Conservation (phyloP, 2,797 vertebrate genomes). For the Phoxinus dragarum region DNA sequence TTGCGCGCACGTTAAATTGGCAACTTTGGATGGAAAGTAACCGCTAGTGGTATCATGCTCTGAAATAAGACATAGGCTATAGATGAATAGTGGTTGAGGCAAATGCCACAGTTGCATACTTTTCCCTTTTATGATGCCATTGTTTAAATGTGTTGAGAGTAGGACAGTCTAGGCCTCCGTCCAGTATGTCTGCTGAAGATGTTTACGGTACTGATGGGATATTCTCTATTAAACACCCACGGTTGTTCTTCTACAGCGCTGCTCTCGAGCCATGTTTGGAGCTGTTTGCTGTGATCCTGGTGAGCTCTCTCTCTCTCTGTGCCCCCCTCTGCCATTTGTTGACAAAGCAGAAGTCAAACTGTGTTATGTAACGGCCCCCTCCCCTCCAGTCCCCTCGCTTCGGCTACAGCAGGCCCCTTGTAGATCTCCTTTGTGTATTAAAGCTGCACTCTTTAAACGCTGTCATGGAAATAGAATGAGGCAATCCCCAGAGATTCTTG, state of each 20-base stretch:
- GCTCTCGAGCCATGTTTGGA: slow-evolving; percentile 81
- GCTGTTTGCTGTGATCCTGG: slow-evolving; percentile 73
- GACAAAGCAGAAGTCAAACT: slow-evolving; percentile 80
- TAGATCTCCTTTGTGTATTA: slow-evolving; percentile 69
- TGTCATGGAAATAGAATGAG: slow-evolving; percentile 60
- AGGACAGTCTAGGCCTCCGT: slow-evolving; percentile 70
- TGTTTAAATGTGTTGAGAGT: slow-evolving; percentile 77
- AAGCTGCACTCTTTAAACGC: slow-evolving; percentile 62
- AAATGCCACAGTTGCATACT: slow-evolving; percentile 70
- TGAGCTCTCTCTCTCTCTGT: slow-evolving; percentile 70
- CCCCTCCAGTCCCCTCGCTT: slow-evolving; percentile 30
- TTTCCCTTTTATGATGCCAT: slow-evolving; percentile 83
- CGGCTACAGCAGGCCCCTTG: slow-evolving; percentile 61
- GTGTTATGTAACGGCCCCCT: slow-evolving; percentile 71
- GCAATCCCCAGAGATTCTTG: slow-evolving; percentile 57
- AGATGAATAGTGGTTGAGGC: slow-evolving; percentile 37
- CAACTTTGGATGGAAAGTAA: not conserved
- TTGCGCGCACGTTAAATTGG: not conserved
- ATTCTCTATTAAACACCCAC: slow-evolving; percentile 72
- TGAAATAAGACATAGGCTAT: slow-evolving; percentile 32
- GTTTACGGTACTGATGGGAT: slow-evolving; percentile 78
- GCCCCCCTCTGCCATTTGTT: slow-evolving; percentile 73
- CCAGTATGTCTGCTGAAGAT: slow-evolving; percentile 68
- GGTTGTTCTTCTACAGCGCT: slow-evolving; percentile 68
- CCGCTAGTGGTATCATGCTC: not conserved